Evolutionary conservation across 2,797 vertebrate species (phyloP).

Genomic region (Prunella strophiata): DNA sequence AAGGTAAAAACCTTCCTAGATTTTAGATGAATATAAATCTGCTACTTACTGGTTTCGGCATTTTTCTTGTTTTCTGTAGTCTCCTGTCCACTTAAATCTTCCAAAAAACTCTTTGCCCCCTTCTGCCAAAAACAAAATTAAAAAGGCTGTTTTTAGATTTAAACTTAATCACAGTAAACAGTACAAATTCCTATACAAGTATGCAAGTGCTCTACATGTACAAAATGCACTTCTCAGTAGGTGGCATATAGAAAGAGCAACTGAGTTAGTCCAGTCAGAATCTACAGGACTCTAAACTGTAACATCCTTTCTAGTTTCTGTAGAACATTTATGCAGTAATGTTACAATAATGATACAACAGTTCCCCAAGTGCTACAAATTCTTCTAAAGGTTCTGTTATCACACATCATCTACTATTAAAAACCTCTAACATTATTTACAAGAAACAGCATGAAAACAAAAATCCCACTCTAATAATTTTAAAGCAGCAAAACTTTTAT

Average conservation of each 20-base stretch:
- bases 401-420: background rate
- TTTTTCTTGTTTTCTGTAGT: conserved; percentile 79
- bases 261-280: background rate
- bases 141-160: background rate
- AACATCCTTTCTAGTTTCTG: background rate
- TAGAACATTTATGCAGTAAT: background rate
- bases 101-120: conserved; percentile 15
- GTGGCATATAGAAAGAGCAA: background rate
- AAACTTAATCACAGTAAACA: background rate
- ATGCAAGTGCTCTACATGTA: background rate
- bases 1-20: background rate
- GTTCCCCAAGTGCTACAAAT: background rate
- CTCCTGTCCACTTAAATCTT: conserved; percentile 50
- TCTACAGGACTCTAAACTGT: background rate
- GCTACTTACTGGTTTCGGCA: conserved; percentile 93
- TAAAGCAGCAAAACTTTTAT: background rate
- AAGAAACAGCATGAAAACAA: background rate
- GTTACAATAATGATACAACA: background rate
- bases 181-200: background rate
- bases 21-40: background rate
- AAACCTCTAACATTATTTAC: background rate
- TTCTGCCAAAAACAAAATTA: conserved; percentile 66
- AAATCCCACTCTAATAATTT: background rate
- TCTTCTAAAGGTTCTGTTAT: background rate
- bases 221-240: background rate